A percentile compares a stretch with the other conserved stretches of the same genome.
Conservation (phyloP, 2,888 invertebrate species). For the Amiota mariae region DNA sequence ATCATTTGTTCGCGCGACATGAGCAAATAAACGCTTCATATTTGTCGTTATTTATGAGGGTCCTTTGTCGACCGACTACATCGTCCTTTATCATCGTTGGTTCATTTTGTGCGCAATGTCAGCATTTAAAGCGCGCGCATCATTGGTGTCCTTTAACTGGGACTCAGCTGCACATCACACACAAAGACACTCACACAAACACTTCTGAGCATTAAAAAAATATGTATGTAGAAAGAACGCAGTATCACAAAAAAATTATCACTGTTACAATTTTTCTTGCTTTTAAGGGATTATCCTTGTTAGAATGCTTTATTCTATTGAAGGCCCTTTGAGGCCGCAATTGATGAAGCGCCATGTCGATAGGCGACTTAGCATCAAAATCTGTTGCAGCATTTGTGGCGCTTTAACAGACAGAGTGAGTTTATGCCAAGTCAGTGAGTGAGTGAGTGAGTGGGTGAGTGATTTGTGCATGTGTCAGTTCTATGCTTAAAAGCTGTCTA, state of each 20-base stretch:
- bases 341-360: constrained; percentile 36
- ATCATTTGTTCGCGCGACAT: constrained; percentile 52
- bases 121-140: constrained; percentile 1
- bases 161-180: constrained; percentile 48
- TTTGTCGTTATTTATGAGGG: constrained; percentile 68
- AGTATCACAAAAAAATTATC: constrained; percentile 50
- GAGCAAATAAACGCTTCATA: constrained; percentile 68
- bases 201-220: constrained; percentile 19
- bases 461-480: constrained; percentile 37
- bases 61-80: constrained; percentile 53
- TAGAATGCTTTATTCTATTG: constrained; percentile 33
- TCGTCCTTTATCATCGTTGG: neutral
- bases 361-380: constrained; percentile 26
- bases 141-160: neutral
- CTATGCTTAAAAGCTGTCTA: constrained; percentile 54
- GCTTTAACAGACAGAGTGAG: constrained; percentile 25
- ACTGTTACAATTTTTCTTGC: constrained; percentile 60
- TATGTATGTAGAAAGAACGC: constrained; percentile 29
- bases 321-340: constrained; percentile 35
- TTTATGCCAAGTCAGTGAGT: constrained; percentile 46
- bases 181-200: neutral
- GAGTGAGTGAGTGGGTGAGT: constrained; percentile 18
- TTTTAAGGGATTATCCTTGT: constrained; percentile 58
- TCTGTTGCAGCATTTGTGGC: constrained; percentile 4
- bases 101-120: constrained; percentile 1